Evolutionary conservation across 2,797 vertebrate species (phyloP).

Genomic region (Hybognathus amarus): DNA sequence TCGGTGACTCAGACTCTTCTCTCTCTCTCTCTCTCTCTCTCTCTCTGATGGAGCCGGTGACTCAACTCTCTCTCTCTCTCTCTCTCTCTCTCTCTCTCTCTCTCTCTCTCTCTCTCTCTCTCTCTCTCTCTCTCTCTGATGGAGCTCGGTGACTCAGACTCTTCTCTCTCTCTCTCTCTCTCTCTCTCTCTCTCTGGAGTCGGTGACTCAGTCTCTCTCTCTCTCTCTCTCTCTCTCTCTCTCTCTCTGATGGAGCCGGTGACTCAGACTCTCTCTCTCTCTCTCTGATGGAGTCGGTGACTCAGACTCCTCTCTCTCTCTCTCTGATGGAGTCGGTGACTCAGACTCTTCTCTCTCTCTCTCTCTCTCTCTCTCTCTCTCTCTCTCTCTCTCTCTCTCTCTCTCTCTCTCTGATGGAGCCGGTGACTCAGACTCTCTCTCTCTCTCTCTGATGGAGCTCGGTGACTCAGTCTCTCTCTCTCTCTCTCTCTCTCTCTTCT

Average conservation of each 20-base stretch:
- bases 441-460: no score
- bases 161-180: no score
- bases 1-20: slow-evolving; percentile 18
- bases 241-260: slow-evolving; percentile 33
- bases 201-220: slow-evolving; percentile 16
- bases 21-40: background rate
- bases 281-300: background rate
- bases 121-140: slow-evolving; percentile 10
- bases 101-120: background rate
- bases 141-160: no score
- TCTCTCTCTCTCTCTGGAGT: slow-evolving; percentile 33
- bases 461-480: no score
- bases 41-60: slow-evolving; percentile 36
- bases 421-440: slow-evolving; percentile 11
- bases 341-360: background rate
- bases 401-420: slow-evolving; percentile 33
- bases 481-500: no score
- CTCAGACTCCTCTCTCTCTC: background rate
- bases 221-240: background rate
- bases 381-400: background rate
- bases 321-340: no score
- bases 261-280: slow-evolving; percentile 9
- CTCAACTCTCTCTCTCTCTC: slow-evolving; percentile 9
- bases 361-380: slow-evolving; percentile 44
- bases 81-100: slow-evolving; percentile 5